phyloP scores from a whole-genome alignment of 2,888 invertebrate species.

The Amblyjoppa proteus region DNA sequence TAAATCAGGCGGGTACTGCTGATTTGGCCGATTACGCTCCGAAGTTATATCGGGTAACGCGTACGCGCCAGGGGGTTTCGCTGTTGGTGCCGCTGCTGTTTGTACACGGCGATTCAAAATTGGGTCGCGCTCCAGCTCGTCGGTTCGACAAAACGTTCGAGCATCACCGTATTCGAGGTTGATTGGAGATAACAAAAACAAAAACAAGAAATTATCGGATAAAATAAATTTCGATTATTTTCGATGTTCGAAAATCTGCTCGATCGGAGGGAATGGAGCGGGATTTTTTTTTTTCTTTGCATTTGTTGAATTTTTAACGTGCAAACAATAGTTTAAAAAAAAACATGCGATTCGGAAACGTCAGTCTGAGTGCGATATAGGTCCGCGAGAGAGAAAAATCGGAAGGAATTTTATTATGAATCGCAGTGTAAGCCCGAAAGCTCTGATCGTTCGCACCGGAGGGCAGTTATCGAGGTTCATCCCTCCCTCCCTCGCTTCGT shows the following conservation, averaged over 20 bases:
- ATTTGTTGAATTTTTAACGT: not conserved
- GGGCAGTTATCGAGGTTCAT: conserved; percentile 21
- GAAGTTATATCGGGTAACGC: conserved; percentile 63
- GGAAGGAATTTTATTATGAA: conserved; percentile 29
- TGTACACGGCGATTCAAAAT: conserved; percentile 60
- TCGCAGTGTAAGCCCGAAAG: conserved; percentile 38
- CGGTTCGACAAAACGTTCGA: conserved; percentile 25
- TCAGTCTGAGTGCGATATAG: not conserved
- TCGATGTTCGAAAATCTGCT: not conserved
- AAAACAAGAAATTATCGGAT: not conserved
- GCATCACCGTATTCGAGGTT: conserved; percentile 5
- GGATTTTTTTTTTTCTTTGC: not conserved
- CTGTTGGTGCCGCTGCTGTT: conserved; percentile 34
- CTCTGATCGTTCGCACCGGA: not conserved
- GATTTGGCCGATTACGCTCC: conserved; percentile 69
- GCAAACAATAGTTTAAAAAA: not conserved
- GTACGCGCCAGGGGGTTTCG: conserved; percentile 44
- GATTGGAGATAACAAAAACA: conserved; percentile 12
- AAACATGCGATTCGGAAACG: not conserved
- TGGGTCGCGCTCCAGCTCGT: conserved; percentile 37
- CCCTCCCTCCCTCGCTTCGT: not conserved
- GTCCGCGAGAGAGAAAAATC: not conserved
- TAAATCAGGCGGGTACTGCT: conserved; percentile 75
- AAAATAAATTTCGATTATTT: not conserved
- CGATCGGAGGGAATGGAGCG: not conserved